Evolutionary conservation across 2,113 vertebrate genomes (phyloP), one percentile per base, ranked within the genome.

Genomic region (Synchiropus splendidus): DNA sequence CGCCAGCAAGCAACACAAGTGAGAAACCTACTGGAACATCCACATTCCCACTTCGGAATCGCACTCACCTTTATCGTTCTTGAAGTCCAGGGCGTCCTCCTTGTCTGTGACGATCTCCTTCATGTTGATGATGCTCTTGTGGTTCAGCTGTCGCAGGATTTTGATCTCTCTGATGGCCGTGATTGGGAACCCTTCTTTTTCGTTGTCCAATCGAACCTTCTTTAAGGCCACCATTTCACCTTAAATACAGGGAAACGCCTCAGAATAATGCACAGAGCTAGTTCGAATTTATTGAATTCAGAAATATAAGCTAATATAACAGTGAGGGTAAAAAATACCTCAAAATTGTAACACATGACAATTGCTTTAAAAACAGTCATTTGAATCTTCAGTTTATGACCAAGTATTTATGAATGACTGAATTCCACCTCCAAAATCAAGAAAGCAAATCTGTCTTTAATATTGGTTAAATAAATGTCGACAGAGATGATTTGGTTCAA

Each of bases 21-120:
- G 21, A 27, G 21, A 27, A 27, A 4, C 21, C 8, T 27, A 5
- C 8, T 8, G 8, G 4, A 4, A 27, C 8, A 4, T 39, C 17
- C 14, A 12, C 10, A 15, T 6, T 27, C 10, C 1, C n/a, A 18
- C 17, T 9, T 8, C 8, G 16, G 8, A 39, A 16, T 8, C n/a
- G 13, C 9, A 13, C 4, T 30, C 13, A 76, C 95, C 95, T 92
- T 92, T 98, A 72, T 98, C 95, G 44, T 98, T 98, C 76, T 96
- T 98, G 78, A 98, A 98, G 82, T 98, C 95, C 52, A 98, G 80
- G 48, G 95, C 95, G 55, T 98, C 95, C 69, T 97, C 92, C 53
- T 98, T 98, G 80, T 98, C 95, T 0, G 95, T 98, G 74, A 98
- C 94, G 1, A 98, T 98, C 72, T 98, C 95, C 84, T 98, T 98